These are phyloP conservation scores for Apodemia mormo DNA, from an alignment of 2,888 invertebrate genomes.

Conservation along the genomic window DNA sequence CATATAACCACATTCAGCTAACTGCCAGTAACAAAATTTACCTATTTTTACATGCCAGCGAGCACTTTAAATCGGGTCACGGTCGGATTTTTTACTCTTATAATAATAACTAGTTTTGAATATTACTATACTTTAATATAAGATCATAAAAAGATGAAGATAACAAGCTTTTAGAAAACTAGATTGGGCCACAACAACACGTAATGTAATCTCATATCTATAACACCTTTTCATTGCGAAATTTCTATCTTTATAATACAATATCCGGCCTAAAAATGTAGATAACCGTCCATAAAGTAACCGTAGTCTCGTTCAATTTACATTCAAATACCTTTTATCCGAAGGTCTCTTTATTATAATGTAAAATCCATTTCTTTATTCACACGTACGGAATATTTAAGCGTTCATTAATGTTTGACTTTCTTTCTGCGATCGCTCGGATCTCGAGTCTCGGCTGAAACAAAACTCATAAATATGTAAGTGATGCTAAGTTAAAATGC, in stretches of 20 bases:
- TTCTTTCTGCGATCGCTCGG: constrained; percentile 65
- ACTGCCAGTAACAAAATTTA: no score
- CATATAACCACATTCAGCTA: no score
- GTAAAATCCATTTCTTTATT: constrained; percentile 73
- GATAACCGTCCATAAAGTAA: constrained; percentile 24
- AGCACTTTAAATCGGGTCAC: no score
- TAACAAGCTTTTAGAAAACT: neutral
- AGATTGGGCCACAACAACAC: constrained; percentile 27
- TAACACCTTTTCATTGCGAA: constrained; percentile 6
- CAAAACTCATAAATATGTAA: constrained; percentile 79
- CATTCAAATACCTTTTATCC: constrained; percentile 49
- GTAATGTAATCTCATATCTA: constrained; percentile 47
- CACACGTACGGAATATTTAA: constrained; percentile 76
- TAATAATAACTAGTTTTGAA: no score
- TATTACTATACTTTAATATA: no score
- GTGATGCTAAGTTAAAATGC: constrained; percentile 55
- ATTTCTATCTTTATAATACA: constrained; percentile 15
- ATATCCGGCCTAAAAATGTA: constrained; percentile 24
- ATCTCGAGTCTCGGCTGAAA: constrained; percentile 55
- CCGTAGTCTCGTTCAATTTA: constrained; percentile 49
- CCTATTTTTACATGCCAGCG: no score
- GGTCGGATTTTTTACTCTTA: no score
- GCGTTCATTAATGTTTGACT: constrained; percentile 78
- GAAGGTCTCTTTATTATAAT: constrained; percentile 53
- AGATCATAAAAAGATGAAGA: no score